phyloP scores from a whole-genome alignment of 2,888 invertebrate genomes.

The Catonia carolina region DNA sequence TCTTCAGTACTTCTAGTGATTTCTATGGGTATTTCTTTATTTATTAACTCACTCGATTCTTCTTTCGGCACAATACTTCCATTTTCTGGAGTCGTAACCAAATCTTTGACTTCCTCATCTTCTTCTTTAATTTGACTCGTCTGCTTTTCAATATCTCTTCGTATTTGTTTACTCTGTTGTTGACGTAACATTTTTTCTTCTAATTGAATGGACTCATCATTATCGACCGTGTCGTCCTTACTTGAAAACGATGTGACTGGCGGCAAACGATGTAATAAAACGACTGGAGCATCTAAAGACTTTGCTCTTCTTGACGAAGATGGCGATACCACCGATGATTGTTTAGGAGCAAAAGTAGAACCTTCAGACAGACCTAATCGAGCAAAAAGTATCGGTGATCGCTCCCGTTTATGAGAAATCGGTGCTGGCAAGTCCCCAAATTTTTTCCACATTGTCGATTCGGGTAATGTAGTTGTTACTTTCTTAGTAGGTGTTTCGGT shows the following conservation, averaged over 20 bases:
- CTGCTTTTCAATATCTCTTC: slow-evolving; percentile 28
- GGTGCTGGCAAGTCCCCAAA: slow-evolving; percentile 52
- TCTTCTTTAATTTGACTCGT: slow-evolving; percentile 24
- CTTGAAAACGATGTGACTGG: slow-evolving; percentile 81
- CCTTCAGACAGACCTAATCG: slow-evolving; percentile 77
- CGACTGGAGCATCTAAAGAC: slow-evolving; percentile 77
- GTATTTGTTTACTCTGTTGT: slow-evolving; percentile 22
- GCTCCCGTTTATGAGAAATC: slow-evolving; percentile 59
- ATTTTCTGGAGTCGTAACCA: background rate
- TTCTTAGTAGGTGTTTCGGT: slow-evolving; percentile 37
- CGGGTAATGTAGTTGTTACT: slow-evolving; percentile 42
- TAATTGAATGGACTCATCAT: slow-evolving; percentile 49
- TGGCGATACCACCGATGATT: slow-evolving; percentile 59
- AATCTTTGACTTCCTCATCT: slow-evolving; percentile 1
- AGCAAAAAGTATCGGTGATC: slow-evolving; percentile 71
- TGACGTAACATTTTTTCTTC: slow-evolving; percentile 34
- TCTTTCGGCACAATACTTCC: slow-evolving; percentile 1
- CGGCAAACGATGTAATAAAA: slow-evolving; percentile 69
- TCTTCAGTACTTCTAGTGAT: background rate
- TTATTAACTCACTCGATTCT: slow-evolving; percentile 13
- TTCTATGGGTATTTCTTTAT: slow-evolving; percentile 5
- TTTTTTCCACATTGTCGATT: slow-evolving; percentile 38
- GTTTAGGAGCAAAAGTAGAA: slow-evolving; percentile 66
- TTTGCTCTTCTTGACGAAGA: slow-evolving; percentile 69
- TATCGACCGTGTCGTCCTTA: slow-evolving; percentile 80